Evolutionary conservation across 2,797 vertebrate genomes (phyloP).

Genomic region (Rhinatrema bivittatum): DNA sequence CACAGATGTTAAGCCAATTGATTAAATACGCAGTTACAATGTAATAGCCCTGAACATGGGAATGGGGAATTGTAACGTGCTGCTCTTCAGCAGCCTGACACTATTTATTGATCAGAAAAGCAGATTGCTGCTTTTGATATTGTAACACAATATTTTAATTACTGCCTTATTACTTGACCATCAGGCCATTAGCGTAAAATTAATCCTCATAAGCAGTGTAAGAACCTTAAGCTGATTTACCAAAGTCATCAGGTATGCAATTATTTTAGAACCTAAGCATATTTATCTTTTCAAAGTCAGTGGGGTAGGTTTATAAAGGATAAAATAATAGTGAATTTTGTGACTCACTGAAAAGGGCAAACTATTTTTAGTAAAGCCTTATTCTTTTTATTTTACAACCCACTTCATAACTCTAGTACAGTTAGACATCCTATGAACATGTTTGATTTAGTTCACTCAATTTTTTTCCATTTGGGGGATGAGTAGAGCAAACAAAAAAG

Average conservation of each 20-base stretch:
- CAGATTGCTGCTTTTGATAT: constrained; percentile 28
- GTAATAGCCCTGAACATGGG: constrained; percentile 27
- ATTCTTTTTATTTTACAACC: no score
- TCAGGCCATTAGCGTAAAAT: constrained; percentile 25
- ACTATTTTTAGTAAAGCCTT: no score
- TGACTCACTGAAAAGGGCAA: neutral
- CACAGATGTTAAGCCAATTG: constrained; percentile 39
- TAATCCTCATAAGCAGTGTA: neutral
- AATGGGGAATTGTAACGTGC: constrained; percentile 45
- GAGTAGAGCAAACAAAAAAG: no score
- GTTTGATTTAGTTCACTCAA: no score
- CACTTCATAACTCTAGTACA: no score
- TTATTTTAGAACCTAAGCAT: neutral
- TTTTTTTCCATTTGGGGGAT: no score
- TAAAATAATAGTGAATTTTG: no score
- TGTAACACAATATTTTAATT: constrained; percentile 45
- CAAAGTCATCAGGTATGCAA: neutral
- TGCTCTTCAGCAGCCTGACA: constrained; percentile 37
- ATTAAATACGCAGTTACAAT: constrained; percentile 31
- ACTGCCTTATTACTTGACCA: constrained; percentile 25
- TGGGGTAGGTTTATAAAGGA: neutral
- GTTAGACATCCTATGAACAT: no score
- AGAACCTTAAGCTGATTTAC: neutral
- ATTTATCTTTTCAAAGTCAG: neutral
- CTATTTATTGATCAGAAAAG: constrained; percentile 45